Conservation (phyloP, 2,888 invertebrate species). For the Lasioglossum malachurum region DNA sequence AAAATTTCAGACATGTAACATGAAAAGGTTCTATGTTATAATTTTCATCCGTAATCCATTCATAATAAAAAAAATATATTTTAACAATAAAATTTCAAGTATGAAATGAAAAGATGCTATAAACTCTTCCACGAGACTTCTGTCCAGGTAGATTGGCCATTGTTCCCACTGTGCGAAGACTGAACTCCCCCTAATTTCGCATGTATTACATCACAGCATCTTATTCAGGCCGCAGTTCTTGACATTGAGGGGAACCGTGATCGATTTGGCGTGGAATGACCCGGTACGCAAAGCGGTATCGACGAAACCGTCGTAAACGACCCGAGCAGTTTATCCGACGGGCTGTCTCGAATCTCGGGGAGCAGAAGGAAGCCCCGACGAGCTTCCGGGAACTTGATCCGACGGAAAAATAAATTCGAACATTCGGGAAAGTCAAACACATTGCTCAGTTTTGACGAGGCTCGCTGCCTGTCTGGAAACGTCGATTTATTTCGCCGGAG, state of each 20-base stretch:
- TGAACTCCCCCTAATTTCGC: background rate
- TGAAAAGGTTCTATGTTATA: too few relatives aligned
- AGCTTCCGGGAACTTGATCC: slow-evolving; percentile 33
- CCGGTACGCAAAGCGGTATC: background rate
- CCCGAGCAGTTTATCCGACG: slow-evolving; percentile 11
- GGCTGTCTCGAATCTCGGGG: background rate
- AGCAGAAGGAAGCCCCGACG: background rate
- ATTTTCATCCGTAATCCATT: too few relatives aligned
- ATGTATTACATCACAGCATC: background rate
- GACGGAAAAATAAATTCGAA: slow-evolving; percentile 39
- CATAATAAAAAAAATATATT: too few relatives aligned
- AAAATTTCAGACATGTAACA: too few relatives aligned
- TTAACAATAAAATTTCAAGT: too few relatives aligned
- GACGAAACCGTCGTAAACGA: background rate
- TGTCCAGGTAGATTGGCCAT: too few relatives aligned
- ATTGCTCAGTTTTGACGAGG: background rate
- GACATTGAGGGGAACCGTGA: background rate
- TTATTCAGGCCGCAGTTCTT: background rate
- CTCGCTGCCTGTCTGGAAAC: slow-evolving; percentile 2
- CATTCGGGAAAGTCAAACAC: slow-evolving; percentile 14
- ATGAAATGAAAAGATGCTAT: too few relatives aligned
- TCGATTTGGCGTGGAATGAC: slow-evolving; percentile 1
- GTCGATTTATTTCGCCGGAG: slow-evolving; percentile 16
- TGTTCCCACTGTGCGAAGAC: background rate
- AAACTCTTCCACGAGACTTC: too few relatives aligned